Conservation (phyloP, 2,113 vertebrate species). For the Procavia capensis region DNA sequence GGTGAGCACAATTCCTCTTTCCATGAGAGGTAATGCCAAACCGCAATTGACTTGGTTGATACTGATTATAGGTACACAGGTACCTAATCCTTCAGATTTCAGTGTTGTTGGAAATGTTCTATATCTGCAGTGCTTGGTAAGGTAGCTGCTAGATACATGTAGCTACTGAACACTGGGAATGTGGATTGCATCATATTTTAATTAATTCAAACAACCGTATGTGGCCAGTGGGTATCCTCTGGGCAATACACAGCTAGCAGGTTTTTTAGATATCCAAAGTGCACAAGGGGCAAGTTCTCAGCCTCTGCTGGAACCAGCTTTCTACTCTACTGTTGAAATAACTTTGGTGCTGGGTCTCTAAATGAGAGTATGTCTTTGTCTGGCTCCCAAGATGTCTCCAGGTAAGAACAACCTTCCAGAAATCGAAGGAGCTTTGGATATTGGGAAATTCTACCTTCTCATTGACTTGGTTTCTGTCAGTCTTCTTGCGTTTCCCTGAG, state of each 20-base stretch:
- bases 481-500: neutral
- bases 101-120: neutral
- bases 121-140: neutral
- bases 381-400: neutral
- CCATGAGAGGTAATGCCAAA: neutral
- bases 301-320: neutral
- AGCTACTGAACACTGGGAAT: neutral
- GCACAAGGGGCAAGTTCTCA: neutral
- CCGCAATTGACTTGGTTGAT: neutral
- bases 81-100: neutral
- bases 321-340: neutral
- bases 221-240: neutral
- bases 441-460: neutral
- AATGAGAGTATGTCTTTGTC: neutral
- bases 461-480: neutral
- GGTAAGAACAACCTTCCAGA: neutral
- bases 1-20: neutral
- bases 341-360: neutral
- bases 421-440: neutral
- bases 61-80: neutral
- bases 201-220: neutral
- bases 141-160: neutral
- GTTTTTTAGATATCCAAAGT: neutral
- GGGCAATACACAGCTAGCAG: neutral
- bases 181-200: neutral